phyloP scores from a whole-genome alignment of 2,113 vertebrate genomes.

The Sciurus niger region DNA sequence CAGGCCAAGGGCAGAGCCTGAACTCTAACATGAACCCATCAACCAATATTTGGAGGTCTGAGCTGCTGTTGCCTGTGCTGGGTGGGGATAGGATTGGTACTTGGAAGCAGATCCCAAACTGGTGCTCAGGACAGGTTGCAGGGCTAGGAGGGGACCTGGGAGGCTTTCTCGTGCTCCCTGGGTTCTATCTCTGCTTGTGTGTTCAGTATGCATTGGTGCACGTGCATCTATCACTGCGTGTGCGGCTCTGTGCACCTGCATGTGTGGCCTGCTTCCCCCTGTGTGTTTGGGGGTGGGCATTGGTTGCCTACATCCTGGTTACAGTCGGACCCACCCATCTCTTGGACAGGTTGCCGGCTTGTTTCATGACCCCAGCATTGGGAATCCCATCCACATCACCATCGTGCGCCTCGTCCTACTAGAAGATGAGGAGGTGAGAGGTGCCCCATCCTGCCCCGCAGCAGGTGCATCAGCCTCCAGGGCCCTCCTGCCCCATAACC shows the following conservation, averaged over 20 bases:
- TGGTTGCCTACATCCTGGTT: neutral
- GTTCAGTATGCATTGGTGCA: neutral
- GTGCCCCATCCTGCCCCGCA: neutral
- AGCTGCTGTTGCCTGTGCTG: neutral
- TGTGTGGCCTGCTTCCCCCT: neutral
- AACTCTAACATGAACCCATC: too few species aligned
- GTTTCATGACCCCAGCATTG: constrained; percentile 95
- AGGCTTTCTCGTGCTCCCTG: neutral
- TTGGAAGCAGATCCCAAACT: neutral
- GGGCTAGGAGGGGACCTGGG: neutral
- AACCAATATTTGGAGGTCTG: neutral
- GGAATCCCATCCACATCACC: constrained; percentile 96
- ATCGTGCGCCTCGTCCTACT: constrained; percentile 96
- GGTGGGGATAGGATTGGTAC: neutral
- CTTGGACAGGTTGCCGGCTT: constrained; percentile 94
- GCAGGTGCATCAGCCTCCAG: fast-evolving
- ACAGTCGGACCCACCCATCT: neutral
- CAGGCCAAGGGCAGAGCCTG: neutral
- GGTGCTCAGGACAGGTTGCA: neutral
- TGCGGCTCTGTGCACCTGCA: too few species aligned
- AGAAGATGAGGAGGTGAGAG: constrained; percentile 95
- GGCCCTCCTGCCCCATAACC: neutral
- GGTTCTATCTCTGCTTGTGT: too few species aligned
- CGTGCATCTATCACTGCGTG: fast-evolving
- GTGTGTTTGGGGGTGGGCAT: neutral